Conservation (phyloP, 2,888 invertebrate genomes). For the Yponomeuta evonymella region DNA sequence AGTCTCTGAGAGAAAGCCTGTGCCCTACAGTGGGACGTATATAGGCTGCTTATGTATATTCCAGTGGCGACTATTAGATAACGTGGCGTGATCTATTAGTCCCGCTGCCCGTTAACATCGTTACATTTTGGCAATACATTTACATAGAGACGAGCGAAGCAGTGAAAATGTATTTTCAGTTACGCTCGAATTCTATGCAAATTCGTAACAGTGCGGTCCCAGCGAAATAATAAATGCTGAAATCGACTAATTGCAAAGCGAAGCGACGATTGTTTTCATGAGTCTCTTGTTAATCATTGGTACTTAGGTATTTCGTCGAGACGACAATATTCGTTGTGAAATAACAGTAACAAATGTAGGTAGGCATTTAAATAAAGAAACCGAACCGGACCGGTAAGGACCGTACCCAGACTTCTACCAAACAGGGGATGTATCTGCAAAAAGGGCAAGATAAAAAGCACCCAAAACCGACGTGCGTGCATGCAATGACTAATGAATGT, state of each 20-base stretch:
- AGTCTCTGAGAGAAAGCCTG: too few relatives aligned
- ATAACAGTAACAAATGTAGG: too few relatives aligned
- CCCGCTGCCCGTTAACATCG: slow-evolving; percentile 45
- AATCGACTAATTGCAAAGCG: slow-evolving; percentile 7
- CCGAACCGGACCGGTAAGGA: too few relatives aligned
- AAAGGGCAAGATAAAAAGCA: too few relatives aligned
- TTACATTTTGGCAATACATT: slow-evolving; percentile 53
- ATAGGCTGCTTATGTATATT: background rate
- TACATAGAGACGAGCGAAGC: slow-evolving; percentile 49
- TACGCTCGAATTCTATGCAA: slow-evolving; percentile 49
- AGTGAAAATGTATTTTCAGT: slow-evolving; percentile 52
- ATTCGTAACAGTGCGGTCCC: slow-evolving; percentile 25
- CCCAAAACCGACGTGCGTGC: too few relatives aligned
- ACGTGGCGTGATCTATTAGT: slow-evolving; percentile 51
- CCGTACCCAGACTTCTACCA: too few relatives aligned
- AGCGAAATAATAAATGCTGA: slow-evolving; percentile 23
- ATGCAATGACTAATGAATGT: too few relatives aligned
- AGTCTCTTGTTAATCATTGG: background rate
- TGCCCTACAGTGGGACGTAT: too few relatives aligned
- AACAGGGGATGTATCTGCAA: too few relatives aligned
- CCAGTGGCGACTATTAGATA: slow-evolving; percentile 32
- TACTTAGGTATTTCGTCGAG: background rate
- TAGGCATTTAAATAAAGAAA: too few relatives aligned
- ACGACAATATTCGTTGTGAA: background rate
- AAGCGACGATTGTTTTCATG: background rate